Evolutionary conservation across 2,113 vertebrate species (phyloP).

Genomic region (Hippocampus mohnikei): DNA sequence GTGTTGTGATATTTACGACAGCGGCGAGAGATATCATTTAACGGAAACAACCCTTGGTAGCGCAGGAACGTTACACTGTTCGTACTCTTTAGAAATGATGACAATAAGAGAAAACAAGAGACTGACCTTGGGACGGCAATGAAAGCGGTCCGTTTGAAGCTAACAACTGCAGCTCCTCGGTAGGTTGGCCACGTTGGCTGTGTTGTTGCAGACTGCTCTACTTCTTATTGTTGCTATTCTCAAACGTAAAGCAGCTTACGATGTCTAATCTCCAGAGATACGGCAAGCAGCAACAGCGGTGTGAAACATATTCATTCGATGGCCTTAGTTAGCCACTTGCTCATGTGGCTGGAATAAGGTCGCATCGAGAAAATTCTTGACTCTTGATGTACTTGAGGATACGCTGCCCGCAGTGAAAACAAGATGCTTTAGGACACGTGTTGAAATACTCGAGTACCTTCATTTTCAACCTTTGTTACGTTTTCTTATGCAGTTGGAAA

Average conservation of each 20-base stretch:
- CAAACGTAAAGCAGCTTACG: conserved; percentile 84
- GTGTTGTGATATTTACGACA: too few relatives aligned
- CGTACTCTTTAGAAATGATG: neutral
- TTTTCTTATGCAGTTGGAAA: too few relatives aligned
- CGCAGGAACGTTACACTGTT: too few relatives aligned
- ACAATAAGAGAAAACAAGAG: neutral
- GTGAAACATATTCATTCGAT: conserved; percentile 23
- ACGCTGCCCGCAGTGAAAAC: too few relatives aligned
- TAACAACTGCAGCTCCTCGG: conserved; percentile 14
- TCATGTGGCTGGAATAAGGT: neutral
- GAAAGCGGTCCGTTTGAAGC: neutral
- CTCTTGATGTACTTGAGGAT: too few relatives aligned
- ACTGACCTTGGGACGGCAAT: conserved; percentile 24
- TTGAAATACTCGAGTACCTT: neutral
- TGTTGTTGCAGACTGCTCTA: conserved; percentile 68
- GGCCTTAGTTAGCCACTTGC: neutral
- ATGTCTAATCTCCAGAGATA: conserved; percentile 77
- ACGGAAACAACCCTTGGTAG: too few relatives aligned
- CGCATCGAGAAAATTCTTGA: neutral
- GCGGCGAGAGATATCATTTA: too few relatives aligned
- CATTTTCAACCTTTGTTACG: neutral
- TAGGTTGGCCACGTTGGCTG: conserved; percentile 19
- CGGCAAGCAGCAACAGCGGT: neutral
- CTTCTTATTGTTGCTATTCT: conserved; percentile 82
- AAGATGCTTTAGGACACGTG: too few relatives aligned